Conservation (phyloP, 2,888 invertebrate species). For the Clistopyga incitator region DNA sequence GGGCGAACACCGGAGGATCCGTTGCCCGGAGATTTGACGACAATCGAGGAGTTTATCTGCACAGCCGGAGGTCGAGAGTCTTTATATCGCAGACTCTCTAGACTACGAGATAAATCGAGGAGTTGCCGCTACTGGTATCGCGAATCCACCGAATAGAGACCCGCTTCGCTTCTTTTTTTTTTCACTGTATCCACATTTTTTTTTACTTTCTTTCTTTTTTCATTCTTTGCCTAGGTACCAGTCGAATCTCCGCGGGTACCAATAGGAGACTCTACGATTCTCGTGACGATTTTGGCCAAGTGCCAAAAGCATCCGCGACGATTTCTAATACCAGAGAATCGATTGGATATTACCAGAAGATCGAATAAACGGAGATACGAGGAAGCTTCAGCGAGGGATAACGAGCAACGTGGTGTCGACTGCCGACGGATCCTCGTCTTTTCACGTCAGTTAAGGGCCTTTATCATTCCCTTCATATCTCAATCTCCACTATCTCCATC, state of each 20-base stretch:
- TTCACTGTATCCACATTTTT: constrained; percentile 12
- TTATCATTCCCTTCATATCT: constrained; percentile 33
- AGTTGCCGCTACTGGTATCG: constrained; percentile 49
- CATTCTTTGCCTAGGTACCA: constrained; percentile 16
- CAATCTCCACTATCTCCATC: constrained; percentile 30
- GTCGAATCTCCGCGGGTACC: constrained; percentile 21
- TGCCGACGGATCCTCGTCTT: constrained; percentile 13
- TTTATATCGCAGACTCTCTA: constrained; percentile 48
- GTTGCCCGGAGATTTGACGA: constrained; percentile 64
- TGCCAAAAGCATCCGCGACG: constrained; percentile 44
- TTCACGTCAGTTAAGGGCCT: constrained; percentile 16
- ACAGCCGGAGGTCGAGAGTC: constrained; percentile 55
- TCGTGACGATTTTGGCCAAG: constrained; percentile 42
- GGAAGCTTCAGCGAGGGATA: not conserved
- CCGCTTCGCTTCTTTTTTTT: constrained; percentile 2
- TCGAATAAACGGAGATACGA: not conserved
- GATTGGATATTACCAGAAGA: constrained; percentile 5
- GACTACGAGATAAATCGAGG: constrained; percentile 49
- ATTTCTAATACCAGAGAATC: constrained; percentile 37
- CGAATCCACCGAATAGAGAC: constrained; percentile 14
- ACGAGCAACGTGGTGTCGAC: not conserved
- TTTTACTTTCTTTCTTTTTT: constrained; percentile 6
- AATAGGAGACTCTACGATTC: constrained; percentile 23
- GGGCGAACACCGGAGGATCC: constrained; percentile 32
- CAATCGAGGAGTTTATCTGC: constrained; percentile 69